Conservation (phyloP, 1,140 invertebrate genomes). For the Bombus confusus region DNA sequence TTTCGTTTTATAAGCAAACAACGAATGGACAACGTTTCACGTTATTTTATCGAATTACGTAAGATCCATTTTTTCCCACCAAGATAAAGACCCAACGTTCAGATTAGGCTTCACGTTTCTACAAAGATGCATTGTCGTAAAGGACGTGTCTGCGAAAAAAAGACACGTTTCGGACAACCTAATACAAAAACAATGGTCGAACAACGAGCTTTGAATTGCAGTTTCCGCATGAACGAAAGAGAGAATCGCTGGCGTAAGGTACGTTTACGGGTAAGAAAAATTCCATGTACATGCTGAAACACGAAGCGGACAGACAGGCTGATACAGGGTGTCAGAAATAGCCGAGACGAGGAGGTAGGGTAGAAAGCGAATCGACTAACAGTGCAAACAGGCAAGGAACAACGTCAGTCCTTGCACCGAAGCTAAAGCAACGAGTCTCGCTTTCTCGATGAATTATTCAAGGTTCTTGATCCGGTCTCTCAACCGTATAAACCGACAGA, state of each 20-base stretch:
- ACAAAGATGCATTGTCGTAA: too few species aligned
- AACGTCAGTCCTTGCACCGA: constrained; percentile 61
- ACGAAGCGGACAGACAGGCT: constrained; percentile 6
- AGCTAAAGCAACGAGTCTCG: constrained; percentile 53
- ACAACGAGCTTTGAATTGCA: too few species aligned
- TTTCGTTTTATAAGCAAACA: too few species aligned
- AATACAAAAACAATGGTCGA: too few species aligned
- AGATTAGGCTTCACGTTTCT: too few species aligned
- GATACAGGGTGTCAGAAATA: constrained; percentile 37
- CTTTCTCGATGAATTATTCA: constrained; percentile 75
- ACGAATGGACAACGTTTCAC: too few species aligned
- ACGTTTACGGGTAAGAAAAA: background rate
- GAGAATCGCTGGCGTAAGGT: too few species aligned
- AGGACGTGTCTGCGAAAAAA: too few species aligned
- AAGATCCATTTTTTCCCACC: too few species aligned
- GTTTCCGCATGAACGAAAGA: background rate
- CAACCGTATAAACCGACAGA: constrained; percentile 56
- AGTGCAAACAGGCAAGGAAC: constrained; percentile 44
- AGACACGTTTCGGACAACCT: too few species aligned
- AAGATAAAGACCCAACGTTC: too few species aligned
- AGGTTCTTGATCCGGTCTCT: constrained; percentile 71
- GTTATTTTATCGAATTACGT: too few species aligned
- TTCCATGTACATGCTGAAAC: background rate
- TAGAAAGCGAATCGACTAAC: constrained; percentile 24
- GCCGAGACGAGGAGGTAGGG: constrained; percentile 1